phyloP scores from a whole-genome alignment of 2,888 invertebrate species.

The Zaprionus lineosus region DNA sequence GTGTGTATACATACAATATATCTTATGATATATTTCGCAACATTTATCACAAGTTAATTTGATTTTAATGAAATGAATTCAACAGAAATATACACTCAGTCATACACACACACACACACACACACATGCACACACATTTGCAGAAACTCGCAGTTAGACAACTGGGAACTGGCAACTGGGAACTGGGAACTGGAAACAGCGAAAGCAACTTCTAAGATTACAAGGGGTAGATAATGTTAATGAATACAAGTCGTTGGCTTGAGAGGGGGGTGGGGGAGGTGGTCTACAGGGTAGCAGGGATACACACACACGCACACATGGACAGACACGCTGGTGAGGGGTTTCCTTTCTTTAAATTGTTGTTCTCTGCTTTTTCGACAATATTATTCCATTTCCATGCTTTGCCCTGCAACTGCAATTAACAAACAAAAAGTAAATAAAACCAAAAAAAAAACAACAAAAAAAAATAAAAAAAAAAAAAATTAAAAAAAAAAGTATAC shows the following conservation, averaged over 20 bases:
- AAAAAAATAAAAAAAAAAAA: slow-evolving; percentile 25
- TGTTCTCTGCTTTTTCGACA: slow-evolving; percentile 59
- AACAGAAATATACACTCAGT: slow-evolving; percentile 33
- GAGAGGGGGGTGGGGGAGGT: slow-evolving; percentile 22
- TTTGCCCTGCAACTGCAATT: slow-evolving; percentile 58
- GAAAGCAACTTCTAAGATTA: slow-evolving; percentile 55
- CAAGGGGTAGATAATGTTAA: slow-evolving; percentile 76
- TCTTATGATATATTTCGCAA: slow-evolving; percentile 72
- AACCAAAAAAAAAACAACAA: not conserved
- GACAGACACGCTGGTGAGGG: slow-evolving; percentile 33
- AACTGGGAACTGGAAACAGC: slow-evolving; percentile 61
- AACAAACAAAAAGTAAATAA: slow-evolving; percentile 51
- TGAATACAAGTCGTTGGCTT: slow-evolving; percentile 47
- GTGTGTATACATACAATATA: slow-evolving; percentile 18
- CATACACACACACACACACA: slow-evolving; percentile 32
- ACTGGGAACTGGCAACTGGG: too few species aligned
- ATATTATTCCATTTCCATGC: slow-evolving; percentile 65
- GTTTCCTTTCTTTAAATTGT: slow-evolving; percentile 4
- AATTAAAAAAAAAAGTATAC: slow-evolving; percentile 1
- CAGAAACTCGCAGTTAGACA: too few species aligned
- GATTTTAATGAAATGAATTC: slow-evolving; percentile 77
- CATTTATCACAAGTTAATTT: slow-evolving; percentile 78
- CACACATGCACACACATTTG: slow-evolving; percentile 36
- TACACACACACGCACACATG: too few species aligned
- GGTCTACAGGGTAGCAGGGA: slow-evolving; percentile 2